Evolutionary conservation across 2,113 vertebrate species (phyloP).

Genomic region (Laterallus jamaicensis): DNA sequence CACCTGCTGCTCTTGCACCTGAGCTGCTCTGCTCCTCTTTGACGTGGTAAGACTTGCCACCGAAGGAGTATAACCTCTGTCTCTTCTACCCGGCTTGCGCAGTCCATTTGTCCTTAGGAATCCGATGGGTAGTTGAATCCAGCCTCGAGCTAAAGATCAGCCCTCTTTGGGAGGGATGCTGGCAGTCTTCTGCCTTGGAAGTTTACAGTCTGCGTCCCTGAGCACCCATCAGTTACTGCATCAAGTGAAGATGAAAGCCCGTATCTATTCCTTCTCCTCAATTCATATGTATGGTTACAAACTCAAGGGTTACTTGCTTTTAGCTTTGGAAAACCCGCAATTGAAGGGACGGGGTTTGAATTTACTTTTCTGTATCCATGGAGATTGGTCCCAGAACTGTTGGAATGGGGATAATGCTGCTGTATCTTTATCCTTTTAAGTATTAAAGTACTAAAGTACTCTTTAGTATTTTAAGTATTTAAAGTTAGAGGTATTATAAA

Average conservation of each 20-base stretch:
- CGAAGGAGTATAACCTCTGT: background rate
- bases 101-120: background rate
- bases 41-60: background rate
- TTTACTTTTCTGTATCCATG: background rate
- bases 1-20: background rate
- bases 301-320: background rate
- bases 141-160: background rate
- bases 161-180: background rate
- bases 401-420: background rate
- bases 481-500: background rate
- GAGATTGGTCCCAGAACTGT: background rate
- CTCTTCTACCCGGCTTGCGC: background rate
- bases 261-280: background rate
- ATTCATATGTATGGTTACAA: background rate
- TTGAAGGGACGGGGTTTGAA: background rate
- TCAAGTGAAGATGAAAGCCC: background rate
- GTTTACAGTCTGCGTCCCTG: background rate
- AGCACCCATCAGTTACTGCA: background rate
- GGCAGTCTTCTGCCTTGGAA: background rate
- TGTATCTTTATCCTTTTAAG: background rate
- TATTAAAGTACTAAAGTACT: background rate
- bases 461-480: background rate
- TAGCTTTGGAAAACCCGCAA: fast-evolving
- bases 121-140: background rate
- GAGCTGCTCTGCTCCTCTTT: background rate